phyloP scores from a whole-genome alignment of 2,113 vertebrate species.

The Ammodytes marinus region DNA sequence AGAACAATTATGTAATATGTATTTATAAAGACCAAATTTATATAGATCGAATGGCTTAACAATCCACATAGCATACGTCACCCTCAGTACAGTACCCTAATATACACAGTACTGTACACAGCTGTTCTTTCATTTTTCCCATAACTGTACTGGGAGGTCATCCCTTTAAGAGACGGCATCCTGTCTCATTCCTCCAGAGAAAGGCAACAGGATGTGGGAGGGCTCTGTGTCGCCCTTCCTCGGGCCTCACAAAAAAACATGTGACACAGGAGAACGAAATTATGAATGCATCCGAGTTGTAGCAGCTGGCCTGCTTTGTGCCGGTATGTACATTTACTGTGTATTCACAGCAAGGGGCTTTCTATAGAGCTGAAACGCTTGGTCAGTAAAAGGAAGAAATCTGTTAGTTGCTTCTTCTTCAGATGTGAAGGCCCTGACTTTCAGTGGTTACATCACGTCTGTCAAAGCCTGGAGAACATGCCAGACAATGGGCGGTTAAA shows the following conservation, averaged over 20 bases:
- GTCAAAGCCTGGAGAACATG: background rate
- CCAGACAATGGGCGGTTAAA: background rate
- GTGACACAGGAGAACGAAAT: conserved; percentile 1
- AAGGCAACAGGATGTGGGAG: conserved; percentile 57
- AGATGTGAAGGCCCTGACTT: background rate
- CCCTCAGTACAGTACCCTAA: background rate
- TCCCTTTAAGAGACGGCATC: conserved; percentile 39
- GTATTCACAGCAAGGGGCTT: background rate
- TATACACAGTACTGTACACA: background rate
- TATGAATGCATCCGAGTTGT: background rate
- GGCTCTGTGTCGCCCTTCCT: background rate
- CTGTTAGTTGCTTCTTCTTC: background rate
- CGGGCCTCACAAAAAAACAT: conserved; percentile 4
- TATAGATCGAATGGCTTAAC: too few relatives aligned
- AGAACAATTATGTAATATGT: too few relatives aligned
- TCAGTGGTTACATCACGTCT: background rate
- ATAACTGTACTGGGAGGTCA: background rate
- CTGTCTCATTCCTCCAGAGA: conserved; percentile 41
- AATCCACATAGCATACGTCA: too few relatives aligned
- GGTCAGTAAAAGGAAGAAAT: background rate
- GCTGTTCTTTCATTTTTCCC: background rate
- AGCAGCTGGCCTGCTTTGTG: background rate
- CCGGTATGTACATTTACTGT: background rate
- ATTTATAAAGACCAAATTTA: too few relatives aligned
- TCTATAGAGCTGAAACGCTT: background rate